Conservation (phyloP, 1,140 invertebrate species). For the Thalassaphorura encarpata region DNA sequence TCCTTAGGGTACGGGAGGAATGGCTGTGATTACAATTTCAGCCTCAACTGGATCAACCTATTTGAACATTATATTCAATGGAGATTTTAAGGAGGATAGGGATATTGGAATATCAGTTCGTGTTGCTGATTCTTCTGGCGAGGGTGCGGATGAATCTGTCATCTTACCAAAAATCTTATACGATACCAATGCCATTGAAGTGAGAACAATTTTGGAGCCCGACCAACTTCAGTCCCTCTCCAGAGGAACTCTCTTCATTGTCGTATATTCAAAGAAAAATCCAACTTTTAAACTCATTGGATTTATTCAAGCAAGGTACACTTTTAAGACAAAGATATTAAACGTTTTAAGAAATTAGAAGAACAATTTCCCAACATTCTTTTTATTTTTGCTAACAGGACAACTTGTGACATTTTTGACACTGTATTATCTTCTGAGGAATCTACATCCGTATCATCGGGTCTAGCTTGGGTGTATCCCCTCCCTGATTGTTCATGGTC, state of each 20-base stretch:
- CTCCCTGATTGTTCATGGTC: constrained; percentile 60
- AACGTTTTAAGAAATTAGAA: neutral
- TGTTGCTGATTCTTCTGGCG: constrained; percentile 45
- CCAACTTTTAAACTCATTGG: constrained; percentile 31
- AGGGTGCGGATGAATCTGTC: constrained; percentile 57
- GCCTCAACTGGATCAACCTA: constrained; percentile 67
- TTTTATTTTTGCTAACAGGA: constrained; percentile 48
- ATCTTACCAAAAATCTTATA: constrained; percentile 36
- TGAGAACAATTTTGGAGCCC: constrained; percentile 28
- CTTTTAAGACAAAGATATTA: neutral
- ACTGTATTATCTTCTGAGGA: constrained; percentile 35
- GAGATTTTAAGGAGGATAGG: constrained; percentile 57
- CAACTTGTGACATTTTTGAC: constrained; percentile 72
- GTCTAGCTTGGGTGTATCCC: constrained; percentile 66
- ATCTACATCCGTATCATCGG: constrained; percentile 41
- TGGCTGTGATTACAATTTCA: constrained; percentile 69
- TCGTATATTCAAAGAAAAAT: constrained; percentile 61
- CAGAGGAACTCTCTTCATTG: constrained; percentile 32
- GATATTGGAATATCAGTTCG: constrained; percentile 58
- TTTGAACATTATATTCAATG: constrained; percentile 68
- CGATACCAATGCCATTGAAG: constrained; percentile 31
- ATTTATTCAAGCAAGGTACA: constrained; percentile 28
- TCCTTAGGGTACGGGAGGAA: constrained; percentile 65
- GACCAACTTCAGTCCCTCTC: constrained; percentile 23
- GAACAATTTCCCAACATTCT: too few relatives aligned